Evolutionary conservation across 2,888 invertebrate genomes (phyloP), one percentile per base, ranked within the genome.

Genomic region (Chironomus riparius): DNA sequence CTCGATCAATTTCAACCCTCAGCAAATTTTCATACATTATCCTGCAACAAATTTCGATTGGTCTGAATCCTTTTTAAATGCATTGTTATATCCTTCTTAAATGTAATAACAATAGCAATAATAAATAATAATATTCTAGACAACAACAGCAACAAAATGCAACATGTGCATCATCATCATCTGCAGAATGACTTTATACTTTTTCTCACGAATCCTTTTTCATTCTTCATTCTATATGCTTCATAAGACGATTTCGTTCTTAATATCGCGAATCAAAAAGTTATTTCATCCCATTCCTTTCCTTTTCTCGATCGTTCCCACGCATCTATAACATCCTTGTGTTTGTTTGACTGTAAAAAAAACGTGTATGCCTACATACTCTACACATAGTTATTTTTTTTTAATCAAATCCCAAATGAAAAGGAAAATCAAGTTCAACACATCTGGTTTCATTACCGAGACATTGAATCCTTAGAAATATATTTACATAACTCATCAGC

Each of bases 221-320:
- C 21, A 15, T n/a, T 12, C 4, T 69, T 69, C 21, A 2, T 69
- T 3, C 47, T 47, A 6, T 47, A n/a, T 6, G 2, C 3, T 47
- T 47, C 18, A 21, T 6, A 62, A 62, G 21, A 62, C 21, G 22
- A 15, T 50, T 50, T 50, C 50, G 15, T 50, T 50, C 15, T 50
- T 50, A 50, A 50, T 15, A 7, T 72, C 72, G 72, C 72, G 72
- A 72, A 72, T 72, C 72, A 72, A 69, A 69, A 72, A 72, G 68
- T 68, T 62, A 62, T 12, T 21, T 21, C 12, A 21, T 50, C 10
- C 38, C 50, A 15, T n/a, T 50, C 70, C 48, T 50, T 70, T 50
- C 15, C 50, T 70, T 70, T 38, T 38, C 38, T 10, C 4, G 10
- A 38, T 38, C 22, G 22, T 72, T 72, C 72, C 72, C 72, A 72